Evolutionary conservation across 2,113 vertebrate genomes (phyloP).

Genomic region (Rattus norvegicus): DNA sequence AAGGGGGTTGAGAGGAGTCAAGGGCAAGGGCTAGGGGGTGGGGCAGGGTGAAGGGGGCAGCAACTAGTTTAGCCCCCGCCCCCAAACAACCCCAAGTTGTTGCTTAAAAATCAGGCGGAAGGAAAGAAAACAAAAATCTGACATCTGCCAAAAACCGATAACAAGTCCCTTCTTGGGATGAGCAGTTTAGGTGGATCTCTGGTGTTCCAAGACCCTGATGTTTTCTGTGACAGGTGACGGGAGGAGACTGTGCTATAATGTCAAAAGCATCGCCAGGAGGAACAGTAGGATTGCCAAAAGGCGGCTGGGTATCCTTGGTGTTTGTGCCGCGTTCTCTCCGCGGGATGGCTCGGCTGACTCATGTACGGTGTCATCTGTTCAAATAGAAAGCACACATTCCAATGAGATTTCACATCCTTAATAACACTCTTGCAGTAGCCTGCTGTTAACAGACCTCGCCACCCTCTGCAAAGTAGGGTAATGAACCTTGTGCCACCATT

Average conservation of each 20-base stretch:
- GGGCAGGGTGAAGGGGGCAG: slow-evolving; percentile 62
- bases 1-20: slow-evolving; percentile 84
- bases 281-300: slow-evolving; percentile 92
- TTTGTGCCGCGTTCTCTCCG: slow-evolving; percentile 92
- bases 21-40: slow-evolving; percentile 79
- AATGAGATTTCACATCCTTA: slow-evolving; percentile 86
- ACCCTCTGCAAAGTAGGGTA: slow-evolving; percentile 85
- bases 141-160: slow-evolving; percentile 93
- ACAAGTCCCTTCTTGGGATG: slow-evolving; percentile 91
- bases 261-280: slow-evolving; percentile 93
- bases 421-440: slow-evolving; percentile 82
- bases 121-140: slow-evolving; percentile 90
- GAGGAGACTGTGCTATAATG: slow-evolving; percentile 95
- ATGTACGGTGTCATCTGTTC: slow-evolving; percentile 96
- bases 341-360: slow-evolving; percentile 97
- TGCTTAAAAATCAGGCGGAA: slow-evolving; percentile 89
- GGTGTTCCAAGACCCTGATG: slow-evolving; percentile 91
- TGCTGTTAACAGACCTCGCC: slow-evolving; percentile 83
- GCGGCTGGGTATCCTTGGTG: slow-evolving; percentile 90
- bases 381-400: slow-evolving; percentile 89
- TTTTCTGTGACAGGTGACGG: slow-evolving; percentile 85
- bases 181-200: slow-evolving; percentile 88
- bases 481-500: slow-evolving; percentile 85
- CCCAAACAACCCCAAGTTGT: slow-evolving; percentile 84
- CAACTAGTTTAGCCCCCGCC: slow-evolving; percentile 80